phyloP scores from a whole-genome alignment of 1,140 invertebrate species.

The Mizuhopecten yessoensis region DNA sequence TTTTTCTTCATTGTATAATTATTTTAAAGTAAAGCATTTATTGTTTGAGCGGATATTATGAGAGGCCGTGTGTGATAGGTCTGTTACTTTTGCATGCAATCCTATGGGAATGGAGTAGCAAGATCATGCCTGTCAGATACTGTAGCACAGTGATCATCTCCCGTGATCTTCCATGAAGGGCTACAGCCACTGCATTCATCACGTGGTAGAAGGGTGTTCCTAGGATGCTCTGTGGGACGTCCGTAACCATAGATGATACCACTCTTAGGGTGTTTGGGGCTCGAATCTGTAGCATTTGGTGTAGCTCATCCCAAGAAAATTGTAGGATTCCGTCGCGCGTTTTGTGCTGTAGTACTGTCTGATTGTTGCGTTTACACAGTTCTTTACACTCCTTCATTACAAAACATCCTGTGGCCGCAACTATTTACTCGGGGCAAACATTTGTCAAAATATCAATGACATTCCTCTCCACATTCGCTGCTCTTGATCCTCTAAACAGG shows the following conservation, averaged over 20 bases:
- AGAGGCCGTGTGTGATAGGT: too few relatives aligned
- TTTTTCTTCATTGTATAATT: too few relatives aligned
- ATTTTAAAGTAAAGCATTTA: too few relatives aligned
- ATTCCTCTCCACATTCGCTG: constrained; percentile 51
- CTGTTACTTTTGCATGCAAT: too few relatives aligned
- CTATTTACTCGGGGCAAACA: constrained; percentile 14
- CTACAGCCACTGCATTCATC: constrained; percentile 35
- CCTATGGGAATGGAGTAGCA: too few relatives aligned
- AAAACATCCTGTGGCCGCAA: neutral
- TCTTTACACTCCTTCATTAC: constrained; percentile 35
- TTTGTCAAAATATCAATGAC: constrained; percentile 47
- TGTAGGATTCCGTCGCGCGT: constrained; percentile 34
- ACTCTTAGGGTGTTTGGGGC: constrained; percentile 46
- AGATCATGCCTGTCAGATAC: constrained; percentile 41
- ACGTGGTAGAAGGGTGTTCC: constrained; percentile 1
- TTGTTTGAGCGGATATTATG: too few relatives aligned
- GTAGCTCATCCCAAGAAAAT: constrained; percentile 50
- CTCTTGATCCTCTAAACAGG: neutral
- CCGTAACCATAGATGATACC: constrained; percentile 32
- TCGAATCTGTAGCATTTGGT: constrained; percentile 45
- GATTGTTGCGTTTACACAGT: constrained; percentile 41
- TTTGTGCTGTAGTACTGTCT: constrained; percentile 45
- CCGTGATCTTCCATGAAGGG: constrained; percentile 37
- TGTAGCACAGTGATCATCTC: constrained; percentile 45
- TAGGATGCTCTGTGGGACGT: neutral